A percentile compares a stretch with the other conserved stretches of the same genome.
Evolutionary conservation across 2,888 invertebrate genomes (phyloP).

Genomic region (Chironomus riparius): DNA sequence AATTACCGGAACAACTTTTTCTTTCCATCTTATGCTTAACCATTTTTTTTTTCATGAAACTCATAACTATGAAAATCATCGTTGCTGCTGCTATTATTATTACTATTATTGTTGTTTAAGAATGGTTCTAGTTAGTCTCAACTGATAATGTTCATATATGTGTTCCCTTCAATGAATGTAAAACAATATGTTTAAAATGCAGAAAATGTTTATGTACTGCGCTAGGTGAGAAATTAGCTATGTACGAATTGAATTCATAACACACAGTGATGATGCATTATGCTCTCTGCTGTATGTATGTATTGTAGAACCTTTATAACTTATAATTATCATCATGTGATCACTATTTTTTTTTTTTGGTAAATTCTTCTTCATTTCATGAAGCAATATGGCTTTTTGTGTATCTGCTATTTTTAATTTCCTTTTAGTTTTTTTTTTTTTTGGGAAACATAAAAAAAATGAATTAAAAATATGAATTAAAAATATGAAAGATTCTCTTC

Average conservation of each 20-base stretch:
- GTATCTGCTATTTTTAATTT: not conserved
- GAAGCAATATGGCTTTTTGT: not conserved
- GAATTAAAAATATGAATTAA: not conserved
- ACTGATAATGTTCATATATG: not conserved
- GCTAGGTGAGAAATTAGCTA: not conserved
- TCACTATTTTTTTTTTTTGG: not conserved
- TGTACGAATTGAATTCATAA: not conserved
- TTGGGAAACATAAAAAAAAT: not conserved
- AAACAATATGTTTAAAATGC: not conserved
- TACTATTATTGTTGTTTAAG: not conserved
- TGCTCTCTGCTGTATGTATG: not conserved
- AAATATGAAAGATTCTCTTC: not conserved
- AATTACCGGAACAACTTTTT: slow-evolving; percentile 26
- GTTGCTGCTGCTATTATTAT: not conserved
- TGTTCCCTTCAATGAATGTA: not conserved
- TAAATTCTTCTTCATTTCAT: too few species aligned
- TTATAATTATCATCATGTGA: not conserved
- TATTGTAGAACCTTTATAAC: not conserved
- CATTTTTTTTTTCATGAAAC: not conserved
- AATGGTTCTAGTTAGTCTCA: not conserved
- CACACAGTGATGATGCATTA: not conserved
- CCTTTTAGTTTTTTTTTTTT: not conserved
- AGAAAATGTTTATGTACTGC: not conserved
- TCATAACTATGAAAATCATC: slow-evolving; percentile 3
- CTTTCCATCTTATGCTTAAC: not conserved